phyloP scores from a whole-genome alignment of 1,140 invertebrate species.

The Aphaenogaster ashmeadi region DNA sequence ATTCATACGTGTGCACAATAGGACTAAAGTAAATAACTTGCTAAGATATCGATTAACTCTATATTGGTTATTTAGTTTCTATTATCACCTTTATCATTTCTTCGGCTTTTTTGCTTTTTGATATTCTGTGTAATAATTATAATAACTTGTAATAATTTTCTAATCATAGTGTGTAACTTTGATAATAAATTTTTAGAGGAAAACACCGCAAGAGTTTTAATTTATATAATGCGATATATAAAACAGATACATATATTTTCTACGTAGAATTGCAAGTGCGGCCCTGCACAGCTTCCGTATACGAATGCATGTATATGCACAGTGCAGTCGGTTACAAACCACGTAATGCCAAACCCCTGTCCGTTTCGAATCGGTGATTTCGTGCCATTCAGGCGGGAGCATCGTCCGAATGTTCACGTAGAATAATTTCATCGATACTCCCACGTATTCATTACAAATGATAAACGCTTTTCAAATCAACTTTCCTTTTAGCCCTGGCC shows the following conservation, averaged over 20 bases:
- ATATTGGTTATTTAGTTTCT: background rate
- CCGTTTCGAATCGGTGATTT: slow-evolving; percentile 68
- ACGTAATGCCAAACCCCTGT: slow-evolving; percentile 74
- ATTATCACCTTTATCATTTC: background rate
- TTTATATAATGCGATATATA: background rate
- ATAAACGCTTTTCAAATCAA: background rate
- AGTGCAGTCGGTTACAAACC: slow-evolving; percentile 71
- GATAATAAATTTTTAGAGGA: background rate
- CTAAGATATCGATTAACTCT: background rate
- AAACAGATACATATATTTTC: background rate
- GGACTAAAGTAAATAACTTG: background rate
- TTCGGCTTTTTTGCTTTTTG: background rate
- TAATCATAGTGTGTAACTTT: background rate
- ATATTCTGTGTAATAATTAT: background rate
- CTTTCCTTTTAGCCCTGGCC: background rate
- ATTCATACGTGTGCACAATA: background rate
- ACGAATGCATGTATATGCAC: slow-evolving; percentile 31
- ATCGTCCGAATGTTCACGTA: slow-evolving; percentile 64
- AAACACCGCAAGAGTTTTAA: background rate
- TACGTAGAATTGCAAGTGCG: background rate
- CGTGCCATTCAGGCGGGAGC: slow-evolving; percentile 67
- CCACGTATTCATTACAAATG: slow-evolving; percentile 2
- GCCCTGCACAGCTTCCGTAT: slow-evolving; percentile 49
- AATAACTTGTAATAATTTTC: background rate
- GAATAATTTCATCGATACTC: slow-evolving; percentile 63